phyloP scores from a whole-genome alignment of 2,888 invertebrate genomes.

The Danaus chrysippus region DNA sequence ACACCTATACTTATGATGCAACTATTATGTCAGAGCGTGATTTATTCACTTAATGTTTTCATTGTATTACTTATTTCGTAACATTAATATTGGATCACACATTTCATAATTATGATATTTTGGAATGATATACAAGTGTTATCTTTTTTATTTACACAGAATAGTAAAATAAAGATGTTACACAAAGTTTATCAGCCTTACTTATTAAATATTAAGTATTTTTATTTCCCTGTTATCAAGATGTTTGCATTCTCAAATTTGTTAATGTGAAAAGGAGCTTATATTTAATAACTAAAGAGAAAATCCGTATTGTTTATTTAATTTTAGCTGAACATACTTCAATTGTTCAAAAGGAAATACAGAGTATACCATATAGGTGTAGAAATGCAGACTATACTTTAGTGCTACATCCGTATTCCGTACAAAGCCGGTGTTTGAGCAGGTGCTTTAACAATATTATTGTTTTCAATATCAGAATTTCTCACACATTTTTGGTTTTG shows the following conservation, averaged over 20 bases:
- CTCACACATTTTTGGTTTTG: conserved; percentile 1
- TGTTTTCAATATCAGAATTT: background rate
- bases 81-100: conserved; percentile 10
- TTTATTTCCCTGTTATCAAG: too few species aligned
- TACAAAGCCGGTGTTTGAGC: background rate
- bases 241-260: too few species aligned
- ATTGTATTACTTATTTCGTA: conserved; percentile 23
- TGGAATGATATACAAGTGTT: background rate
- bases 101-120: conserved; percentile 11
- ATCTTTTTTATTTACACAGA: background rate
- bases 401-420: background rate
- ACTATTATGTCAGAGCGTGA: conserved; percentile 43
- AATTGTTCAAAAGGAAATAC: background rate
- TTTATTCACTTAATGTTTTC: conserved; percentile 28
- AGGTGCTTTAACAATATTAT: background rate
- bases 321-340: background rate
- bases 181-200: too few species aligned
- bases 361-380: background rate
- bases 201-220: too few species aligned
- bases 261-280: too few species aligned
- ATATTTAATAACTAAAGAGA: too few species aligned
- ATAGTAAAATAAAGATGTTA: too few species aligned
- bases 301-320: too few species aligned
- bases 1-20: conserved; percentile 45
- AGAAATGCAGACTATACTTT: background rate